Conservation (phyloP, 1,140 invertebrate species). For the Drosophila bocki region DNA sequence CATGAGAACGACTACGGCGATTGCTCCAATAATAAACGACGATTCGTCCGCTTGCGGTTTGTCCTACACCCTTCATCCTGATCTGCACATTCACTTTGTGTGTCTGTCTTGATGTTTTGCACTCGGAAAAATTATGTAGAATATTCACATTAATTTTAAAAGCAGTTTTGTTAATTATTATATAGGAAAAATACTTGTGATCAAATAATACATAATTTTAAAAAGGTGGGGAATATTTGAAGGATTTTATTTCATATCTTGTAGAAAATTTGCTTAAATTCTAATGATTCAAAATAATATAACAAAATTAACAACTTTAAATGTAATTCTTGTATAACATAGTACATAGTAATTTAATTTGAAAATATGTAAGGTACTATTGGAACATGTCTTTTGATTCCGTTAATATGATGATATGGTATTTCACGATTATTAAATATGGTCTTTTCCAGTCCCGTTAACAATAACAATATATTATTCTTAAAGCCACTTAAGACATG, state of each 20-base stretch:
- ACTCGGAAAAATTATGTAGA: conserved; percentile 2
- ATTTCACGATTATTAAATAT: not conserved
- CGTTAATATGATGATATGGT: no score
- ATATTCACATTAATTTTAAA: not conserved
- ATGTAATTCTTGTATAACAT: no score
- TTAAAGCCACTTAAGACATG: not conserved
- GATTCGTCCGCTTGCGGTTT: conserved; percentile 72
- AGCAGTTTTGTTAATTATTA: not conserved
- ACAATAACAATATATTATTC: not conserved
- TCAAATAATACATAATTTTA: not conserved
- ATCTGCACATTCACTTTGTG: conserved; percentile 2
- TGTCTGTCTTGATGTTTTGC: conserved; percentile 28
- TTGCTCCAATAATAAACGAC: conserved; percentile 65
- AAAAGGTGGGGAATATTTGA: not conserved
- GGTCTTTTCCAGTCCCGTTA: not conserved
- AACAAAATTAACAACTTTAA: no score
- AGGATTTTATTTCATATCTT: not conserved
- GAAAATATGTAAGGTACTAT: no score
- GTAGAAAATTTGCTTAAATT: not conserved
- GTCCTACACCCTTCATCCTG: conserved; percentile 40
- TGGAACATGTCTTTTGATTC: no score
- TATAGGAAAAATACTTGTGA: not conserved
- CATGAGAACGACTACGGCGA: conserved; percentile 53
- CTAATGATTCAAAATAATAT: not conserved
- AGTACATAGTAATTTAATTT: no score